A percentile compares a stretch with the other conserved stretches of the same genome.
phyloP scores from a whole-genome alignment of 2,113 vertebrate genomes.

The Nerophis ophidion region DNA sequence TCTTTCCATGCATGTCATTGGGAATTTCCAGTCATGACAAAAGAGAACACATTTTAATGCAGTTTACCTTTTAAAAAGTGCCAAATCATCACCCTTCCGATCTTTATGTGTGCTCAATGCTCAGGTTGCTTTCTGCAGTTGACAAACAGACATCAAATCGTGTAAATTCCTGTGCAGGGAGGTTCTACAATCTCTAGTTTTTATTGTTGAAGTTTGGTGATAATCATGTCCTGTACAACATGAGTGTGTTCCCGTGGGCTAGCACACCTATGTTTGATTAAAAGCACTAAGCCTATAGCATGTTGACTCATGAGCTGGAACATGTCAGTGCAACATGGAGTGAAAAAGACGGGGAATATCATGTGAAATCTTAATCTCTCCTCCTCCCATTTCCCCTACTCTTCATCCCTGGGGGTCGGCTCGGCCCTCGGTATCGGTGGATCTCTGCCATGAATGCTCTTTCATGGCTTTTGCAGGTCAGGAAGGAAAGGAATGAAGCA shows the following conservation, averaged over 20 bases:
- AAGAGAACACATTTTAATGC: conserved; percentile 11
- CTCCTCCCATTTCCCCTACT: conserved; percentile 49
- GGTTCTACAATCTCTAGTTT: conserved; percentile 27
- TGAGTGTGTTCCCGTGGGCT: conserved; percentile 19
- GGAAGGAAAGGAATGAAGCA: conserved; percentile 50
- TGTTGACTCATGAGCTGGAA: conserved; percentile 17
- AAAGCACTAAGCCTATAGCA: neutral
- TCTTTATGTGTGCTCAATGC: neutral
- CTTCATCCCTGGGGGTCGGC: conserved; percentile 36
- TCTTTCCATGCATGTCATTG: conserved; percentile 13
- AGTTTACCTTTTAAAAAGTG: neutral
- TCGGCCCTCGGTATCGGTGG: conserved; percentile 19
- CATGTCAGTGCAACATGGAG: neutral
- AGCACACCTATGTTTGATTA: conserved; percentile 43
- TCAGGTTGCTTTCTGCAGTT: neutral
- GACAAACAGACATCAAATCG: conserved; percentile 5
- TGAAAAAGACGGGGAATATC: conserved; percentile 20
- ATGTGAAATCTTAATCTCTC: conserved; percentile 28
- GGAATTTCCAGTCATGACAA: conserved; percentile 31
- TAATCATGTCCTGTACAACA: neutral
- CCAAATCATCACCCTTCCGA: neutral
- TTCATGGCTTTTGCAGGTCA: conserved; percentile 45
- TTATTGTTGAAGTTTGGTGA: conserved; percentile 34
- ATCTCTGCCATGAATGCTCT: conserved; percentile 31
- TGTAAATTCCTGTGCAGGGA: conserved; percentile 42